Evolutionary conservation across 2,113 vertebrate genomes (phyloP), one percentile per base, ranked within the genome.

Genomic region (Peromyscus californicus): DNA sequence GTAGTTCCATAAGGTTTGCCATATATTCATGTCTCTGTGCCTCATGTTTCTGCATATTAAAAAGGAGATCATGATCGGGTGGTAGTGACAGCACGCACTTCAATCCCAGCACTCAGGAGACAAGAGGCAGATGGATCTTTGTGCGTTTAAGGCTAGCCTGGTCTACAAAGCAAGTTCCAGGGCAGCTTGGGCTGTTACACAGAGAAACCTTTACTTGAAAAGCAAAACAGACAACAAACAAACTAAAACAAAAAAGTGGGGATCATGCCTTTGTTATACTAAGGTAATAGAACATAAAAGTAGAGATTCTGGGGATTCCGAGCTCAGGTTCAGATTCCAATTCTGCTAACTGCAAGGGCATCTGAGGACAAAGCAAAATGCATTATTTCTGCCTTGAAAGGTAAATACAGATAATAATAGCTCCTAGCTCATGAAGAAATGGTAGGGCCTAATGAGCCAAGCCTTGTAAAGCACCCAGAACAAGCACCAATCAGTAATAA

Each of bases 321-420:
- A 2, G 0, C 5, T 63, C 11, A 7, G 24, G 39, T 69, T 85
- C 2, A 0, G 2, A 5, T 79, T 24, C 48, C 19, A 57, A 5
- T 48, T 95, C 82, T 96, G 39, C 12, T 12, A 10, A 51, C 6
- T 36, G 75, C 7, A 36, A 51, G 31, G 91, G 54, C 80, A 48
- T 69, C 33, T 42, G 69, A 36, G 39, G 90, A 45, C 69, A 88
- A 33, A 86, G 72, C 16, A 48, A 83, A 3, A 2, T 16, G 12
- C 42, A 86, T 16, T 51, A 11, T 61, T 87, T 93, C 84, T 93
- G 63, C 42, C 63, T 16, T n/a, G 22, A 93, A 39, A 79, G 51
- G 36, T 54, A 85, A 59, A 65, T 31, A 39, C 70, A 61, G 85
- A 33, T 42, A 84, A 84, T 15, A 76, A 69, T 89, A 74, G 79